Base-by-base conservation (phyloP, 2,113 vertebrate species). In the Zosterops pallidus region DNA sequence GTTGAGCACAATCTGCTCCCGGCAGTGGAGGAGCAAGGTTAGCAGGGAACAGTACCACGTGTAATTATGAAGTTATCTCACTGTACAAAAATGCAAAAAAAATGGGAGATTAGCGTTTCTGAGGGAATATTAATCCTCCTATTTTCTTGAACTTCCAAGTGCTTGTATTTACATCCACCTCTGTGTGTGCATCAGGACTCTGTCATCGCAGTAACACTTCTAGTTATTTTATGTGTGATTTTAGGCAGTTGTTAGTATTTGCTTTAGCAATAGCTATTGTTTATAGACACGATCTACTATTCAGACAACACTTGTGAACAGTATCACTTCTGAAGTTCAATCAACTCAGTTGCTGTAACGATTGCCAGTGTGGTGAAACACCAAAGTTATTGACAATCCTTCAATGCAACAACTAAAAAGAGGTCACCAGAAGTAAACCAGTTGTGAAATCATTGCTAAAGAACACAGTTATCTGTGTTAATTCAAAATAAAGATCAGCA, bases 141-240 rank as follows among this genome's bases (percentile, higher is more conserved):
- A 0, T 21, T 75, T 75, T 76, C 75, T 33, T 11, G 1, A 50
- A 25, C 60, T 46, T 62, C 25, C 0, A 0, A 79, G 60, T 6
- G 24, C 31, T 82, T 0, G 0, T 19, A 50, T n/a, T 76, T 11
- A 9, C 7, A 9, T 19, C 56, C 53, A n/a, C 37, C 53, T 21
- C 49, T 7, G 11, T 5, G 35, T 6, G 9, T 0, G 0, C 4
- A 52, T 19, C 3, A 4, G 55, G 60, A 31, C 24, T 46, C 44
- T 2, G 31, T 2, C 1, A 4, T 4, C 0, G 2, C 55, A 77
- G 29, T 14, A 24, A 3, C 5, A 25, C 8, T 8, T 23, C 6
- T 1, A 12, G 25, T 13, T 37, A 26, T 21, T 64, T 64, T 7
- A 39, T 6, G 9, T 33, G 4, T 2, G 8, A 42, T 11, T 85